Conservation (phyloP, 2,113 vertebrate genomes). For the Melanerpes aurifrons region DNA sequence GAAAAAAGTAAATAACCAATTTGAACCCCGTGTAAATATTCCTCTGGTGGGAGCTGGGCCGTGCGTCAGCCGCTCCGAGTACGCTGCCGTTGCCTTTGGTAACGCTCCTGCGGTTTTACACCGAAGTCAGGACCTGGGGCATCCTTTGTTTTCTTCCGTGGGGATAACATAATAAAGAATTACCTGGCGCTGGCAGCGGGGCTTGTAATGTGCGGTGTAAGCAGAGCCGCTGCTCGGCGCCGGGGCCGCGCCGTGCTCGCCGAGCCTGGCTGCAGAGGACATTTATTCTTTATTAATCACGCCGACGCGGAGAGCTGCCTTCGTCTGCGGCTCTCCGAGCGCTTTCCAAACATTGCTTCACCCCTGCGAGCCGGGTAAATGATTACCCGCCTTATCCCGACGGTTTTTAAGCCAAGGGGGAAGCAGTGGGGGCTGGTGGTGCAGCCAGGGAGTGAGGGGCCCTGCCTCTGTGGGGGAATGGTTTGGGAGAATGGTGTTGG, state of each 20-base stretch:
- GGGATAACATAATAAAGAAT: slow-evolving; percentile 53
- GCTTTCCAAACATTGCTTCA: not conserved
- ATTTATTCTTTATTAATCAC: slow-evolving; percentile 46
- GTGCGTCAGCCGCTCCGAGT: slow-evolving; percentile 6
- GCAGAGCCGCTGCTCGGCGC: not conserved
- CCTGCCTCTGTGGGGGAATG: fast-evolving
- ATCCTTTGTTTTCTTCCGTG: slow-evolving; percentile 56
- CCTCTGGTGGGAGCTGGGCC: slow-evolving; percentile 24
- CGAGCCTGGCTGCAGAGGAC: slow-evolving; percentile 43
- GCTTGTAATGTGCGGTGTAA: slow-evolving; percentile 42
- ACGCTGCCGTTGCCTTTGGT: slow-evolving; percentile 3
- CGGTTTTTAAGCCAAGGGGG: not conserved
- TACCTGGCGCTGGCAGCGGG: slow-evolving; percentile 34
- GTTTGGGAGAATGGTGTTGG: not conserved
- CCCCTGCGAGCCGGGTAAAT: not conserved
- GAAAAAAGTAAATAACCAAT: slow-evolving; percentile 71
- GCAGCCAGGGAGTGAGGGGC: not conserved
- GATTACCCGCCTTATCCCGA: fast-evolving
- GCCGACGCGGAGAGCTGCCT: not conserved
- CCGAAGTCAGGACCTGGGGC: slow-evolving; percentile 48
- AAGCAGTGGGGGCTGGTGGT: fast-evolving
- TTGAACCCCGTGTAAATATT: slow-evolving; percentile 34
- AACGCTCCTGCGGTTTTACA: slow-evolving; percentile 24
- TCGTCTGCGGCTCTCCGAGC: not conserved
- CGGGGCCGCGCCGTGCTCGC: not conserved